These are phyloP conservation scores for Diadema setosum DNA, from an alignment of 35 echinoderm and acorn worm genomes.

Conservation along the genomic window DNA sequence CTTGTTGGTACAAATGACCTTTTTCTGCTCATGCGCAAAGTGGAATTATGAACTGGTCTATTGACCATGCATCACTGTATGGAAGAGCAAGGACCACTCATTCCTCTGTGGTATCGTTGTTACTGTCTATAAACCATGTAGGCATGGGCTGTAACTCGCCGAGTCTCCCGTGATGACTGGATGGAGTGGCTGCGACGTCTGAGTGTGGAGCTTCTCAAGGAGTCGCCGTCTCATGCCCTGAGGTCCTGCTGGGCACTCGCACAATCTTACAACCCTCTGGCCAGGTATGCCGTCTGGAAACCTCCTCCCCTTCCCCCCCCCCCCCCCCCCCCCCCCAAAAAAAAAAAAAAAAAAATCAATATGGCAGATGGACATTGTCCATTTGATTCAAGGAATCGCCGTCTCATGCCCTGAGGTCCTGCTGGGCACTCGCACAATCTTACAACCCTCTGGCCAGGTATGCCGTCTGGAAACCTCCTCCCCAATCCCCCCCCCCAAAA, in stretches of 20 bases:
- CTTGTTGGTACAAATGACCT: too few relatives aligned
- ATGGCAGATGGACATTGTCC: too few relatives aligned
- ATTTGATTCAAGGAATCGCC: constrained; percentile 76
- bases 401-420: constrained; percentile 81
- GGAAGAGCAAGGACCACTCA: too few relatives aligned
- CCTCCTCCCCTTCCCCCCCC: too few relatives aligned
- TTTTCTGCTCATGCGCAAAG: too few relatives aligned
- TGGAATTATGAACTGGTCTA: too few relatives aligned
- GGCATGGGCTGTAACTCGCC: constrained; percentile 86
- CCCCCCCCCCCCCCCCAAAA: too few relatives aligned
- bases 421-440: constrained; percentile 80
- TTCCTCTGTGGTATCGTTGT: too few relatives aligned
- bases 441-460: constrained; percentile 94
- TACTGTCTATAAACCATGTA: too few relatives aligned
- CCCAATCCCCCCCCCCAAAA: too few relatives aligned
- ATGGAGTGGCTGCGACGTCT: constrained; percentile 96
- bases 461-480: too few relatives aligned
- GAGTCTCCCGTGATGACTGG: constrained; percentile 95
- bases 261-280: constrained; percentile 87
- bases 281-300: constrained; percentile 36
- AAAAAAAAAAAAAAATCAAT: too few relatives aligned
- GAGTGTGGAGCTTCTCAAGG: constrained; percentile 93
- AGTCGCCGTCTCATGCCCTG: constrained; percentile 87
- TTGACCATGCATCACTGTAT: neutral
- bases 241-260: constrained; percentile 97